Percentiles rank a stretch among this genome's conserved stretches.
phyloP scores from a whole-genome alignment of 2,113 vertebrate genomes.

The Siniperca chuatsi region DNA sequence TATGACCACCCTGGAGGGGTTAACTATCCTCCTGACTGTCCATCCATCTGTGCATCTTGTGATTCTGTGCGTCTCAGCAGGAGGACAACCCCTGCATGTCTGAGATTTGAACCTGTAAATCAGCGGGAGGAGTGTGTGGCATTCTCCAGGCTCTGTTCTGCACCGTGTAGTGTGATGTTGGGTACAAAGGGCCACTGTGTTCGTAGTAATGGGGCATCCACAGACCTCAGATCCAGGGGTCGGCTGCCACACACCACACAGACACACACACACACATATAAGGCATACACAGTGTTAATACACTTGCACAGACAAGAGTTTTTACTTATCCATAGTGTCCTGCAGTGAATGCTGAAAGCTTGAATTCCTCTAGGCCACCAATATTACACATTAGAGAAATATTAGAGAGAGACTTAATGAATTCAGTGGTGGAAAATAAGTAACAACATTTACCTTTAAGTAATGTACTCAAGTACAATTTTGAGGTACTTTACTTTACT shows the following conservation, averaged over 20 bases:
- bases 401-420: neutral
- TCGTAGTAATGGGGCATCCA: constrained; percentile 52
- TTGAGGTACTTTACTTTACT: neutral
- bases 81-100: constrained; percentile 22
- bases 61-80: constrained; percentile 12
- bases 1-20: neutral
- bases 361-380: constrained; percentile 1
- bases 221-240: constrained; percentile 66
- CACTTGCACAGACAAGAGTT: constrained; percentile 25
- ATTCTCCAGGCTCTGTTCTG: constrained; percentile 38
- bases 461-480: neutral
- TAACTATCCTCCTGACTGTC: neutral
- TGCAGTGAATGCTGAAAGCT: constrained; percentile 25
- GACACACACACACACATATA: constrained; percentile 19
- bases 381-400: neutral
- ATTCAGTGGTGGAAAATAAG: neutral
- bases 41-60: neutral
- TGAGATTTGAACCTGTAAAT: constrained; percentile 44
- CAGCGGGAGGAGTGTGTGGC: constrained; percentile 41
- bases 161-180: constrained; percentile 33
- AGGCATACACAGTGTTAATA: constrained; percentile 47
- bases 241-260: constrained; percentile 64
- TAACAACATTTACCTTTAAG: neutral
- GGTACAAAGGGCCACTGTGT: constrained; percentile 70
- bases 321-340: constrained; percentile 29